Base-by-base conservation (phyloP, 1,140 invertebrate genomes). In the Bathynomus jamesi region DNA sequence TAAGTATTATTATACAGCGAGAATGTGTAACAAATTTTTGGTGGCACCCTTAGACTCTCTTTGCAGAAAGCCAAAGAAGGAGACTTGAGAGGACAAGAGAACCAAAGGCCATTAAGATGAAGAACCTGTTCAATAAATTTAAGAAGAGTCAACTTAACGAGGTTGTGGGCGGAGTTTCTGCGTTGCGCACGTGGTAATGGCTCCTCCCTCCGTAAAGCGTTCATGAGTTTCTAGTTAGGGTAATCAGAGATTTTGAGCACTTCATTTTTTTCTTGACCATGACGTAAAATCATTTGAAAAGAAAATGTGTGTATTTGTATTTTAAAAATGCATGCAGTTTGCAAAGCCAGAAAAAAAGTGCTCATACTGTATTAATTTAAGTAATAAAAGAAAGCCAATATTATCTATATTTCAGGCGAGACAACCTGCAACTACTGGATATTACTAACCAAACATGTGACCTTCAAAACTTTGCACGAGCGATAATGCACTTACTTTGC, bases 61-160 rank as follows among this genome's bases (percentile, higher is more conserved):
- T 21, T 53, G 13, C 21, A 21, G 40, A 53, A 21, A 21, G 21
- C 11, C 40, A 17, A 21, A 21, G 21, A 53, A 53, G 21, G 40
- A 53, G 2, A 21, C 40, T 3, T 11, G 40, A 53, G 21, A 17
- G 40, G 68, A 21, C 63, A 65, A 74, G 70, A 65, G 72, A 74
- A 70, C 64, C 69, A 67, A 64, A 70, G 68, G 72, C 69, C 72
- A 74, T 74, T 74, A 74, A 74, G 68, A 74, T 74, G 72, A 74
- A 74, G 72, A 70, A 74, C 68, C 68, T 69, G 72, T 70, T 74
- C 72, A 74, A 75, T 75, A 71, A 71, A 71, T 75, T 75, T 75
- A 66, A 69, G 69, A 66, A 61, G 70, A 66, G 73, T 75, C 69
- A 60, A 69, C 69, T 64, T 68, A 71, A 62, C 65, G 66, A 61